Conservation (phyloP, 23 tunicate genomes). For the Halocynthia roretzi region DNA sequence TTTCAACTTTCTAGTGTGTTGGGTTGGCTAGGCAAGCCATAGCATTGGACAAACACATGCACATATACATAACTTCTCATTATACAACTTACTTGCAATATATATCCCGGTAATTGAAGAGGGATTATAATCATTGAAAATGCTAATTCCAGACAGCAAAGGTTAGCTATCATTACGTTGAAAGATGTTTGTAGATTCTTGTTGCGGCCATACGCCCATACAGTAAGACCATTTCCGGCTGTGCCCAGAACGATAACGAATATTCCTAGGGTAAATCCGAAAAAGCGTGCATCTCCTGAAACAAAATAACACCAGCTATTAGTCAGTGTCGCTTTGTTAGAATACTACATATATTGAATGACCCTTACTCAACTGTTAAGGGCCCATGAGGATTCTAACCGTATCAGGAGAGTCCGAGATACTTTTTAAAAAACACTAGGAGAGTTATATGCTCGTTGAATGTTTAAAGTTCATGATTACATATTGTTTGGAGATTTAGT, state of each 20-base stretch:
- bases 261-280: conserved; percentile 54
- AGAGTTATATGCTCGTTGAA: too few species aligned
- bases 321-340: too few species aligned
- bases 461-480: too few species aligned
- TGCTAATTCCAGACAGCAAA: conserved; percentile 65
- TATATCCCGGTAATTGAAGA: conserved; percentile 49
- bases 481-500: too few species aligned
- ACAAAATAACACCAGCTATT: background rate
- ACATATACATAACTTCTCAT: background rate
- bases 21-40: too few species aligned
- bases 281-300: conserved; percentile 45
- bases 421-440: too few species aligned
- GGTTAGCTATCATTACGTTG: conserved; percentile 79
- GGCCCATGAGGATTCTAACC: too few species aligned
- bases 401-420: too few species aligned
- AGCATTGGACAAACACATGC: too few species aligned
- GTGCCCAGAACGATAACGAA: conserved; percentile 69
- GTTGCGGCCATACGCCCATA: conserved; percentile 74
- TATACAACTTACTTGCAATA: conserved; percentile 45
- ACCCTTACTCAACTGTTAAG: too few species aligned
- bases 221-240: conserved; percentile 79
- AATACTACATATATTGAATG: too few species aligned
- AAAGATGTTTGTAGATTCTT: conserved; percentile 85
- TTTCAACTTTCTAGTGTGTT: too few species aligned
- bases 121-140: conserved; percentile 68